Evolutionary conservation across 2,797 vertebrate genomes (phyloP).

Genomic region (Oreochromis grahami): DNA sequence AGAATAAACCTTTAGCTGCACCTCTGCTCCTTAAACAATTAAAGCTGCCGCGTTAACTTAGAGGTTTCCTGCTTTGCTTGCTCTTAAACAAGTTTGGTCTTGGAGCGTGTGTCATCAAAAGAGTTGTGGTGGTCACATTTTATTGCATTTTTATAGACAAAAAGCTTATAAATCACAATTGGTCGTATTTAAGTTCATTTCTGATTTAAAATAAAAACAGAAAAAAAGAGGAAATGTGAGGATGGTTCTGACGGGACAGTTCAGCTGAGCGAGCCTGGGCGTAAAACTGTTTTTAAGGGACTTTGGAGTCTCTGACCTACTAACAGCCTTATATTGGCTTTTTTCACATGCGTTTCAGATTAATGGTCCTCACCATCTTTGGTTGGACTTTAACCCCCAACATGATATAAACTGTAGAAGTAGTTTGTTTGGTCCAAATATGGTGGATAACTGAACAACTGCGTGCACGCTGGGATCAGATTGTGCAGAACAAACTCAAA

Average conservation of each 20-base stretch:
- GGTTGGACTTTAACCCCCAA: not conserved
- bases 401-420: not conserved
- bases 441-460: not conserved
- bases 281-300: rapidly evolving
- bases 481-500: not conserved
- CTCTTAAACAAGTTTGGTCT: rapidly evolving
- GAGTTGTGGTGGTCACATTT: not conserved
- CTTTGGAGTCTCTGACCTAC: not conserved
- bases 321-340: rapidly evolving
- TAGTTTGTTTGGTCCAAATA: not conserved
- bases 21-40: not conserved
- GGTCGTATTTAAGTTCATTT: rapidly evolving
- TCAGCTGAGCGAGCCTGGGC: not conserved
- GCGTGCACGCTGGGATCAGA: not conserved
- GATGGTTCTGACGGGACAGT: not conserved
- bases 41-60: not conserved
- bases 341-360: rapidly evolving
- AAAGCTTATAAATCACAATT: not conserved
- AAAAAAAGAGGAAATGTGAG: not conserved
- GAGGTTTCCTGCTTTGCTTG: not conserved
- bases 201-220: rapidly evolving
- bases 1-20: not conserved
- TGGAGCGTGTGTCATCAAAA: not conserved
- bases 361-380: not conserved
- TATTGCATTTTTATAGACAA: not conserved